Percentiles rank a stretch among this genome's conserved stretches.
phyloP scores from a whole-genome alignment of 2,797 vertebrate species.

The Sebastes matsubarae region DNA sequence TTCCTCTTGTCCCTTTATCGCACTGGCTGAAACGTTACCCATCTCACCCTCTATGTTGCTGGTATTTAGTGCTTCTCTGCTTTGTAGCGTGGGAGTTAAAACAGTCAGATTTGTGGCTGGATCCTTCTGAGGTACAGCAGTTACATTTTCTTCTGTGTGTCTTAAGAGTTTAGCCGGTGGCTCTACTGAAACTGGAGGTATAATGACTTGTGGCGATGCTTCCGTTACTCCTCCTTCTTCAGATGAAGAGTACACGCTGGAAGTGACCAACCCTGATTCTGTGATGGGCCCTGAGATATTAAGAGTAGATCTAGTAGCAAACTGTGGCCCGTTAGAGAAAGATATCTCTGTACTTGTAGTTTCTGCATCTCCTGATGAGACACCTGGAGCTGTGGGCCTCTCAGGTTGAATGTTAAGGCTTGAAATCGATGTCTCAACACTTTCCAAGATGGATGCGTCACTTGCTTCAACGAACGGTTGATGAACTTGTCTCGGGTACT shows the following conservation, averaged over 20 bases:
- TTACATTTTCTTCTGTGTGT: background rate
- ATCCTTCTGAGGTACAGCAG: background rate
- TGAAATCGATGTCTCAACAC: background rate
- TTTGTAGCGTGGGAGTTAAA: slow-evolving; percentile 12
- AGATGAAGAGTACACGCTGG: background rate
- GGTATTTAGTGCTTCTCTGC: background rate
- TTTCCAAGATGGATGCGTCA: background rate
- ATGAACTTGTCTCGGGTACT: background rate
- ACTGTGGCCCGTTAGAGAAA: slow-evolving; percentile 4
- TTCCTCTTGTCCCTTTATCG: slow-evolving; percentile 2
- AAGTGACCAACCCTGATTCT: background rate
- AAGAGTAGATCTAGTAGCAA: background rate
- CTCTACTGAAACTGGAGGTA: slow-evolving; percentile 3
- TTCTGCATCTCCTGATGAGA: slow-evolving; percentile 3
- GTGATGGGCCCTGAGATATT: slow-evolving; percentile 8
- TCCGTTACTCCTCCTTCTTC: slow-evolving; percentile 8
- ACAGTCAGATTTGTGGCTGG: background rate
- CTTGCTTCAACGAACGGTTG: background rate
- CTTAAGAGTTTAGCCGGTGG: background rate
- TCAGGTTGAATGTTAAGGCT: slow-evolving; percentile 3
- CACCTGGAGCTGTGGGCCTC: slow-evolving; percentile 26
- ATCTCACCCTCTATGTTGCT: background rate
- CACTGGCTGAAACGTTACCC: slow-evolving; percentile 10
- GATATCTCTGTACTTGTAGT: background rate
- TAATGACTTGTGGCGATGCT: background rate